Conservation (phyloP, 2,113 vertebrate genomes). For the Climacteris rufus region DNA sequence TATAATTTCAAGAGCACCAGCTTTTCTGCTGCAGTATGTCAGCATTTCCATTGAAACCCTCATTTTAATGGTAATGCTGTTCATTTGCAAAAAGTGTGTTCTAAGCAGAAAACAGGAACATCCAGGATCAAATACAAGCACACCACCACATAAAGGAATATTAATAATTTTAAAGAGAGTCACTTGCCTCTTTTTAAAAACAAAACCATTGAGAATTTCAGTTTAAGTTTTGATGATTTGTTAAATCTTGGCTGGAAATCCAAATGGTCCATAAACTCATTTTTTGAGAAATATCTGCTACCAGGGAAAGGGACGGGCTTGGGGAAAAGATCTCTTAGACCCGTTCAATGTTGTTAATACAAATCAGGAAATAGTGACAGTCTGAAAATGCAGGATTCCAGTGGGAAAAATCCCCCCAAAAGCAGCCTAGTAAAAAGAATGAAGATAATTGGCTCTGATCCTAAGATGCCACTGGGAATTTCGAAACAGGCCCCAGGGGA, state of each 20-base stretch:
- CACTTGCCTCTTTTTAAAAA: not conserved
- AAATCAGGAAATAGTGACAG: not conserved
- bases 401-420: not conserved
- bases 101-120: constrained; percentile 29
- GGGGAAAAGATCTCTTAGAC: not conserved
- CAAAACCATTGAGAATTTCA: not conserved
- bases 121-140: not conserved
- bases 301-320: not conserved
- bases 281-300: not conserved
- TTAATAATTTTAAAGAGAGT: not conserved
- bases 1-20: not conserved
- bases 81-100: constrained; percentile 33
- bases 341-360: not conserved
- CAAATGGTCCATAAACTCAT: not conserved
- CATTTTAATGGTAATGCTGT: constrained; percentile 23
- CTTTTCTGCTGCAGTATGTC: constrained; percentile 7
- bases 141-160: not conserved
- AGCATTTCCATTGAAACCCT: constrained; percentile 42
- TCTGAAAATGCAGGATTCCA: not conserved
- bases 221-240: not conserved
- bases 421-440: not conserved
- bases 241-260: not conserved
- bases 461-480: not conserved
- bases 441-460: not conserved
- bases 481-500: not conserved